A percentile compares a stretch with the other conserved stretches of the same genome.
These are phyloP conservation scores for Fragum sueziense DNA, from an alignment of 2,888 invertebrate species.

Conservation along the genomic window DNA sequence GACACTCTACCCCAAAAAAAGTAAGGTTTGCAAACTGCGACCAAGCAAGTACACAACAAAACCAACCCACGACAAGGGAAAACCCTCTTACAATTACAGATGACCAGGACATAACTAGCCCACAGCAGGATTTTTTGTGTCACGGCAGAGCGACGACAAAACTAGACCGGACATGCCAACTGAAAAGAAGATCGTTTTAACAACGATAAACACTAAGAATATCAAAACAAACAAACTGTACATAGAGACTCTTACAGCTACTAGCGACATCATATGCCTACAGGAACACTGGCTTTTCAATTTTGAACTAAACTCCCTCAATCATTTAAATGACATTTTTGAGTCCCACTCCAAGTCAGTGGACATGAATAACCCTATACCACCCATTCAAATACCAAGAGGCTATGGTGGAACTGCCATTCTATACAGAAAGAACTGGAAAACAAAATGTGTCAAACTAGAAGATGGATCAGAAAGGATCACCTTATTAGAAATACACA, in stretches of 20 bases:
- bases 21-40: too few relatives aligned
- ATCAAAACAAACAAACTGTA: not conserved
- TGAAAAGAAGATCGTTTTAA: not conserved
- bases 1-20: too few relatives aligned
- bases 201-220: not conserved
- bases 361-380: not conserved
- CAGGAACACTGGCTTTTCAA: conserved; percentile 9
- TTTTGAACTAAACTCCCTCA: not conserved
- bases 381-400: not conserved
- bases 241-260: not conserved
- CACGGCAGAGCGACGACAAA: not conserved
- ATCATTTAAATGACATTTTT: not conserved
- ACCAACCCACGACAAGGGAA: not conserved
- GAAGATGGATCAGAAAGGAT: not conserved
- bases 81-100: too few relatives aligned
- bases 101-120: too few relatives aligned
- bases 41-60: too few relatives aligned
- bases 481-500: not conserved
- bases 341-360: not conserved
- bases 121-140: not conserved
- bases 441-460: not conserved
- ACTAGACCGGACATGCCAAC: not conserved
- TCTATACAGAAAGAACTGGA: not conserved
- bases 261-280: not conserved
- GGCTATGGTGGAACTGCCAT: not conserved